Percentiles rank a stretch among this genome's conserved stretches.
Evolutionary conservation across 2,888 invertebrate species (phyloP).

Genomic region (Empis livida): DNA sequence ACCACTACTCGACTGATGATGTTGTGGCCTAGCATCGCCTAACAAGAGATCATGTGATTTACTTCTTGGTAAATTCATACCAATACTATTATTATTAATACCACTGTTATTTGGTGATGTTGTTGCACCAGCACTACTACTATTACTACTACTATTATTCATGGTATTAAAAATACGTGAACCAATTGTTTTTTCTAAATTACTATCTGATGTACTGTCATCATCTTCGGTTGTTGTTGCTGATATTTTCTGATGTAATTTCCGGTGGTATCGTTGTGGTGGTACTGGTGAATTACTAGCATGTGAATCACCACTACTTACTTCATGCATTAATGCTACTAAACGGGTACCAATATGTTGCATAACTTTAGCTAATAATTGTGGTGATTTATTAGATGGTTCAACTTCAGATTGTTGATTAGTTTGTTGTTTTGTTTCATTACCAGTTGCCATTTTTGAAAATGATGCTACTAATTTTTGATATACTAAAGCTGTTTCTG

Average conservation of each 20-base stretch:
- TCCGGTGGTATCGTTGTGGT: conserved; percentile 41
- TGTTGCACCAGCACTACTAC: background rate
- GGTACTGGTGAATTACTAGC: conserved; percentile 49
- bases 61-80: conserved; percentile 54
- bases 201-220: conserved; percentile 49
- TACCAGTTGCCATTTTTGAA: conserved; percentile 55
- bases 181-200: conserved; percentile 5
- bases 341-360: conserved; percentile 78
- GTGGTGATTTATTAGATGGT: conserved; percentile 55
- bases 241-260: conserved; percentile 44
- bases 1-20: conserved; percentile 38
- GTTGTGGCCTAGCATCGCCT: conserved; percentile 41
- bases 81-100: conserved; percentile 22
- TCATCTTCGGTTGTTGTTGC: conserved; percentile 33
- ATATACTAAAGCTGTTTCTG: conserved; percentile 78
- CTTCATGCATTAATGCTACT: conserved; percentile 85
- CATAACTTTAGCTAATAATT: conserved; percentile 81
- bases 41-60: conserved; percentile 69
- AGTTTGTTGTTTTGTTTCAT: conserved; percentile 4
- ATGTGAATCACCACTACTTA: conserved; percentile 59
- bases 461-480: conserved; percentile 74
- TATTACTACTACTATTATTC: no score
- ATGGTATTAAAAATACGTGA: background rate
- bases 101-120: background rate
- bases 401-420: background rate